Percentiles rank a stretch among this genome's conserved stretches.
phyloP scores from a whole-genome alignment of 2,888 invertebrate species.

The Gymnoscelis rufifasciata region DNA sequence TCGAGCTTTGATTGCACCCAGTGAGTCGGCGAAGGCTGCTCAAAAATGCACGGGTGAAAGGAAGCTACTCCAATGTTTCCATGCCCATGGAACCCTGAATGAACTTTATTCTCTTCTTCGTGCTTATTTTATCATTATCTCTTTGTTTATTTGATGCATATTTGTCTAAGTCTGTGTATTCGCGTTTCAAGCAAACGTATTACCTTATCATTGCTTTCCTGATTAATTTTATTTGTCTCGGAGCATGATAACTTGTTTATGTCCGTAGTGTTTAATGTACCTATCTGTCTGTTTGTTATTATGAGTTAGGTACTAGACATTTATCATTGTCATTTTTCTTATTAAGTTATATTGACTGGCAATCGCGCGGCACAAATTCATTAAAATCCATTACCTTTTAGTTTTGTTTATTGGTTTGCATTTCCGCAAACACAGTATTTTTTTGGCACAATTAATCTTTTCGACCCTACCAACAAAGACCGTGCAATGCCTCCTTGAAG shows the following conservation, averaged over 20 bases:
- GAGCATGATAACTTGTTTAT: conserved; percentile 36
- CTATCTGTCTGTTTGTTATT: too few species aligned
- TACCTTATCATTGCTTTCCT: conserved; percentile 30
- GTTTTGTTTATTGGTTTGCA: background rate
- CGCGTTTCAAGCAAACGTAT: conserved; percentile 25
- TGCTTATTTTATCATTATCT: conserved; percentile 28
- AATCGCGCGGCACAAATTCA: conserved; percentile 3
- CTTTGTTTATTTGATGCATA: conserved; percentile 22
- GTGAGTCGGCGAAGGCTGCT: conserved; percentile 35
- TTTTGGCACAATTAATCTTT: background rate
- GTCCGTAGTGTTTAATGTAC: conserved; percentile 27
- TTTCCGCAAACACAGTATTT: background rate
- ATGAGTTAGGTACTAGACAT: too few species aligned
- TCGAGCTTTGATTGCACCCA: conserved; percentile 49
- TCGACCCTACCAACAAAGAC: background rate
- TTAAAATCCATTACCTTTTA: background rate
- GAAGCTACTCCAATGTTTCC: conserved; percentile 53
- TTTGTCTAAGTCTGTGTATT: conserved; percentile 15
- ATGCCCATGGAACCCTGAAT: conserved; percentile 46
- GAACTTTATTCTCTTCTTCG: conserved; percentile 38
- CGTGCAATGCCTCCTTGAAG: conserved; percentile 16
- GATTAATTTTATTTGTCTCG: conserved; percentile 27
- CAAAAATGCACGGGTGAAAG: conserved; percentile 53
- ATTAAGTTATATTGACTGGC: background rate
- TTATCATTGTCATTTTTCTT: conserved; percentile 5